Conservation (phyloP, 2,888 invertebrate species). For the Mechanitis messenoides region DNA sequence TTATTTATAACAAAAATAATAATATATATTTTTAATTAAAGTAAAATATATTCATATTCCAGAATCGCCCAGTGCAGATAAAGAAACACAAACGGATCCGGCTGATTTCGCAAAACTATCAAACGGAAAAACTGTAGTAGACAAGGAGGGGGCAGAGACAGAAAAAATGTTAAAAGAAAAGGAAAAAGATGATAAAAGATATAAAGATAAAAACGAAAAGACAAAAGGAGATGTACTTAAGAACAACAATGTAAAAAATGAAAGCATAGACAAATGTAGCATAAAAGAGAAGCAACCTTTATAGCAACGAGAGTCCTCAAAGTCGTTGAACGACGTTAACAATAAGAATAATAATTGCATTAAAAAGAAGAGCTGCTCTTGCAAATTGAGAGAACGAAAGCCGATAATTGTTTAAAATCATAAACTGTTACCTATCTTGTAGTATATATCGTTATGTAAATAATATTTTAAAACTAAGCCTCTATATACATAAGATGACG, state of each 20-base stretch:
- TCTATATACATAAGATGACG: constrained; percentile 40
- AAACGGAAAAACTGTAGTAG: constrained; percentile 52
- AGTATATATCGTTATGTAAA: background rate
- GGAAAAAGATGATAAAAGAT: constrained; percentile 12
- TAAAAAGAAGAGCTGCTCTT: constrained; percentile 65
- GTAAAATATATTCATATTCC: constrained; percentile 17
- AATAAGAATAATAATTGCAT: constrained; percentile 46
- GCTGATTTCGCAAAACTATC: constrained; percentile 50
- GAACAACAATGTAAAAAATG: constrained; percentile 38
- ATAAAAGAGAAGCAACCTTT: constrained; percentile 51
- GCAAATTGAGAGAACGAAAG: constrained; percentile 59
- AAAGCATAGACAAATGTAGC: constrained; percentile 29
- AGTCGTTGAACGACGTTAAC: constrained; percentile 53
- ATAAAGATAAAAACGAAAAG: constrained; percentile 34
- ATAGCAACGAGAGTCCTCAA: constrained; percentile 66
- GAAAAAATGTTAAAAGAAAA: constrained; percentile 31
- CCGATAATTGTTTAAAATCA: constrained; percentile 56
- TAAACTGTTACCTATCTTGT: constrained; percentile 6
- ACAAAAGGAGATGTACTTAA: constrained; percentile 25
- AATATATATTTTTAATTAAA: background rate
- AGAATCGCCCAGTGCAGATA: constrained; percentile 54
- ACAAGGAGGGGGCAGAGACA: constrained; percentile 32
- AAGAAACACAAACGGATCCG: constrained; percentile 62
- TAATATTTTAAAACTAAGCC: constrained; percentile 8
- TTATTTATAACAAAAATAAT: background rate